Percentiles rank a stretch among this genome's conserved stretches.
Conservation (phyloP, 2,113 vertebrate genomes). For the Oxyura jamaicensis region DNA sequence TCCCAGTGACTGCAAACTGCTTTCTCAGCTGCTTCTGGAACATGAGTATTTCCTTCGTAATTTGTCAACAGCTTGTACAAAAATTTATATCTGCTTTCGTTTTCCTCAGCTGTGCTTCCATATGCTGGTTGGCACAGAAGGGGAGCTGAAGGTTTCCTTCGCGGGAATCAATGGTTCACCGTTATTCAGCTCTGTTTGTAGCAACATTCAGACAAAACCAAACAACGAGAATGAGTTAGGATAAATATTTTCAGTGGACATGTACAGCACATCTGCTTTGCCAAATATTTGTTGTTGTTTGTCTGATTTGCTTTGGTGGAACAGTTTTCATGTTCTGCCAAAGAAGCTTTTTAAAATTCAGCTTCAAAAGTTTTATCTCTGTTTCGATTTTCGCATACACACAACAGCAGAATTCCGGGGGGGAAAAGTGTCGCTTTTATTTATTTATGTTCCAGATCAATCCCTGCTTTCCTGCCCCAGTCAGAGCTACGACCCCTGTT, state of each 20-base stretch:
- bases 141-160: not conserved
- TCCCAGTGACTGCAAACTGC: not conserved
- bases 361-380: conserved; percentile 36
- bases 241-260: conserved; percentile 63
- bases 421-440: not conserved
- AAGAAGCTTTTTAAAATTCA: not conserved
- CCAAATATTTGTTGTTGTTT: conserved; percentile 26
- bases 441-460: conserved; percentile 36
- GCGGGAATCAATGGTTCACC: not conserved
- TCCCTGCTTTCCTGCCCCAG: not conserved
- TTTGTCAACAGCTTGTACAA: not conserved
- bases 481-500: too few relatives aligned
- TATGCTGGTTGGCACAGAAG: not conserved
- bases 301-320: not conserved
- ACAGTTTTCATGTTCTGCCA: conserved; percentile 75
- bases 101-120: conserved; percentile 19
- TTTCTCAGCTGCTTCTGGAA: conserved; percentile 31
- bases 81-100: not conserved
- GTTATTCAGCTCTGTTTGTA: not conserved
- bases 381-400: not conserved
- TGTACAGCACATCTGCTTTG: not conserved
- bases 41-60: not conserved
- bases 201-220: not conserved
- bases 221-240: not conserved
- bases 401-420: not conserved